phyloP scores from a whole-genome alignment of 2,888 invertebrate species.

The Scaptomyza polygonia region DNA sequence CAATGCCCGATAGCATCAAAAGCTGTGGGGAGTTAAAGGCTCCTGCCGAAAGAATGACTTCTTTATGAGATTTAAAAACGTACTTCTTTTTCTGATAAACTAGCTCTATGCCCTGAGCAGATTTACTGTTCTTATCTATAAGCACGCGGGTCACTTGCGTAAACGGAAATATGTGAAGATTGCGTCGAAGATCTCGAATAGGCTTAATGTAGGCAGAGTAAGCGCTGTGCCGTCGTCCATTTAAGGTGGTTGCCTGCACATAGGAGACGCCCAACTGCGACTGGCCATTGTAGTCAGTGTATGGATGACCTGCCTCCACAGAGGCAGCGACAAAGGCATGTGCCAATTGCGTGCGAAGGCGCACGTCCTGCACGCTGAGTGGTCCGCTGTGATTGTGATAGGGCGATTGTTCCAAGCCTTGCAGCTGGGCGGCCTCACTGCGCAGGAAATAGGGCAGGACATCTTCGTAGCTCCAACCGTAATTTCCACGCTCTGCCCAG shows the following conservation, averaged over 20 bases:
- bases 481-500: slow-evolving; percentile 88
- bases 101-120: slow-evolving; percentile 89
- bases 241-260: slow-evolving; percentile 87
- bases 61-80: slow-evolving; percentile 87
- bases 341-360: slow-evolving; percentile 85
- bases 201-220: slow-evolving; percentile 88
- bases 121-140: slow-evolving; percentile 87
- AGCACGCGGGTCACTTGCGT: slow-evolving; percentile 88
- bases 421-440: slow-evolving; percentile 85
- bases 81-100: slow-evolving; percentile 84
- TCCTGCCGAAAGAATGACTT: slow-evolving; percentile 94
- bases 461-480: slow-evolving; percentile 89
- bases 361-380: slow-evolving; percentile 87
- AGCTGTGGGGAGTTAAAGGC: slow-evolving; percentile 95
- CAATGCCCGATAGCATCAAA: slow-evolving; percentile 93
- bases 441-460: slow-evolving; percentile 87
- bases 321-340: slow-evolving; percentile 87
- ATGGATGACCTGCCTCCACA: slow-evolving; percentile 87
- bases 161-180: slow-evolving; percentile 88
- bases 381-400: slow-evolving; percentile 88
- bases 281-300: slow-evolving; percentile 89
- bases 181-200: slow-evolving; percentile 84
- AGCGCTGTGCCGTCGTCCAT: slow-evolving; percentile 88
- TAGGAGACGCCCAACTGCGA: slow-evolving; percentile 88
- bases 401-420: slow-evolving; percentile 85